Percentiles rank a stretch among this genome's conserved stretches.
phyloP scores from a whole-genome alignment of 2,113 vertebrate genomes.

The Lonchura striata region DNA sequence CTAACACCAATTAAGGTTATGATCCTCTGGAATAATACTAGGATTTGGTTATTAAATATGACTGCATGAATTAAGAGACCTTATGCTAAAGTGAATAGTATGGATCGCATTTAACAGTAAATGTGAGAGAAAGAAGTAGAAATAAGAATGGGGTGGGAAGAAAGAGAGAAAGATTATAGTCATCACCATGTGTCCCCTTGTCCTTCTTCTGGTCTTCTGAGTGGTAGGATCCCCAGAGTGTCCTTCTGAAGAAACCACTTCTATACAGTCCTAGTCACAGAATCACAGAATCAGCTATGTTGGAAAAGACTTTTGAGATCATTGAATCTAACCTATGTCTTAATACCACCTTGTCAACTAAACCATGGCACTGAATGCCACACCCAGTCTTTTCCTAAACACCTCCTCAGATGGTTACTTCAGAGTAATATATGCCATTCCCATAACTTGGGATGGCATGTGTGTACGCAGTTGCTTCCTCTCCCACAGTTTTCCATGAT shows the following conservation, averaged over 20 bases:
- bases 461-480: background rate
- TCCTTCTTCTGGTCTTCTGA: background rate
- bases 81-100: background rate
- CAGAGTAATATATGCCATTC: background rate
- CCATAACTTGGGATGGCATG: background rate
- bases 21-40: background rate
- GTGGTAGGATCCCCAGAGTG: background rate
- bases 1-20: background rate
- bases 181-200: background rate
- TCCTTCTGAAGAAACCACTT: background rate
- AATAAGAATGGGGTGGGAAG: accelerated
- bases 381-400: background rate
- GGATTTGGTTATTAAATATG: background rate
- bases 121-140: background rate
- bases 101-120: background rate
- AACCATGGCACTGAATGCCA: background rate
- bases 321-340: background rate
- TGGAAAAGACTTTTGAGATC: background rate
- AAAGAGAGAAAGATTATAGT: background rate
- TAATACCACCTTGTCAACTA: background rate
- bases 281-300: background rate
- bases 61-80: background rate
- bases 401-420: background rate
- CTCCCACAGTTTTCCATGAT: background rate
- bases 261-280: background rate